phyloP scores from a whole-genome alignment of 2,113 vertebrate species.

The Oceanodroma tethys region DNA sequence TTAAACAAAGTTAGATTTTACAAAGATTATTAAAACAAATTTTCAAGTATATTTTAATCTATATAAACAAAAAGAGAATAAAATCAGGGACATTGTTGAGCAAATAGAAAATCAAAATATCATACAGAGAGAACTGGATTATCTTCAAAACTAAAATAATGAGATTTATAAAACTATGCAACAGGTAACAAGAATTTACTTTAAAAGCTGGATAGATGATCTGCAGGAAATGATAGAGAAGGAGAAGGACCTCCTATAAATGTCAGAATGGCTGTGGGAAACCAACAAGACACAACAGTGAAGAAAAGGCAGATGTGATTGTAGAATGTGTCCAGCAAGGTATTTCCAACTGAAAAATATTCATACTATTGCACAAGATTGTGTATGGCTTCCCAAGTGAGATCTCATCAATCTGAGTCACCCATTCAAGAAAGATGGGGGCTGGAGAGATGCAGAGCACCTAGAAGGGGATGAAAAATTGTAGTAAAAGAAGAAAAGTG shows the following conservation, averaged over 20 bases:
- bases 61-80: not conserved
- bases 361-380: not conserved
- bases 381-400: no score
- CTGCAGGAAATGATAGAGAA: not conserved
- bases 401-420: not conserved
- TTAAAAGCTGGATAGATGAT: not conserved
- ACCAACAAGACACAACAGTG: not conserved
- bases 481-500: not conserved
- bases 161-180: not conserved
- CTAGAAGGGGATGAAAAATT: not conserved
- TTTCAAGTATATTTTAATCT: not conserved
- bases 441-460: not conserved
- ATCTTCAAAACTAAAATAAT: not conserved
- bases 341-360: not conserved
- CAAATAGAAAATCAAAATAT: not conserved
- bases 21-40: not conserved
- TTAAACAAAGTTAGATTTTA: not conserved
- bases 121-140: not conserved
- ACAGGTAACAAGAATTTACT: not conserved
- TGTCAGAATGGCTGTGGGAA: not conserved
- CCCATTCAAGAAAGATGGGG: not conserved
- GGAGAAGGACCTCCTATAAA: not conserved
- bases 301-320: not conserved
- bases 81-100: not conserved
- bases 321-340: not conserved